Conservation (phyloP, 2,888 invertebrate species). For the Tetragonisca angustula region DNA sequence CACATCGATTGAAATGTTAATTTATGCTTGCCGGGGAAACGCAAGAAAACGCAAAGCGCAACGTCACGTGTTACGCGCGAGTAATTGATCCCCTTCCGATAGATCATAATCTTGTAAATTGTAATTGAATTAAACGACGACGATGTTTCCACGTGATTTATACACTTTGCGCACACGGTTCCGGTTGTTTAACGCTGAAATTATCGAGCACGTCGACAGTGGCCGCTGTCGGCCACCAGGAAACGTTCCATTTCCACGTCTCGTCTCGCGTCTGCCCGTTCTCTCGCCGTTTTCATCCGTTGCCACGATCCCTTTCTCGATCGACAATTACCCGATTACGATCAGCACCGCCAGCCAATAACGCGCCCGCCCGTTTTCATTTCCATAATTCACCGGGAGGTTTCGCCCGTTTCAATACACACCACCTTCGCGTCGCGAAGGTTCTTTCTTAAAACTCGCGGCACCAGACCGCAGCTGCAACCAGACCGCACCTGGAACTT, state of each 20-base stretch:
- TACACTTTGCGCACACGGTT: slow-evolving; percentile 48
- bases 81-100: slow-evolving; percentile 44
- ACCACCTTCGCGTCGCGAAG: slow-evolving; percentile 33
- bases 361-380: slow-evolving; percentile 66
- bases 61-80: slow-evolving; percentile 27
- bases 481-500: slow-evolving; percentile 58
- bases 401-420: slow-evolving; percentile 62
- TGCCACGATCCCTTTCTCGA: slow-evolving; percentile 45
- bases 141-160: slow-evolving; percentile 63
- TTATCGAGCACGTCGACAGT: slow-evolving; percentile 43
- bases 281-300: background rate
- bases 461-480: slow-evolving; percentile 56
- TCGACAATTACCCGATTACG: slow-evolving; percentile 72
- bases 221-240: slow-evolving; percentile 39
- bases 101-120: slow-evolving; percentile 60
- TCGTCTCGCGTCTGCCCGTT: background rate
- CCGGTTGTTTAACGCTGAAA: slow-evolving; percentile 65
- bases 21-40: slow-evolving; percentile 43
- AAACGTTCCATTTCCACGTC: slow-evolving; percentile 45
- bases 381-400: slow-evolving; percentile 70
- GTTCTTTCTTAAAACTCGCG: slow-evolving; percentile 53
- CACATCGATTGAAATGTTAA: slow-evolving; percentile 52
- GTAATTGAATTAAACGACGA: slow-evolving; percentile 59
- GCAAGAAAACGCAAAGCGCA: slow-evolving; percentile 36
- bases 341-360: slow-evolving; percentile 66